A percentile compares a stretch with the other conserved stretches of the same genome.
phyloP scores from a whole-genome alignment of 2,797 vertebrate genomes.

The Sternotherus odoratus region DNA sequence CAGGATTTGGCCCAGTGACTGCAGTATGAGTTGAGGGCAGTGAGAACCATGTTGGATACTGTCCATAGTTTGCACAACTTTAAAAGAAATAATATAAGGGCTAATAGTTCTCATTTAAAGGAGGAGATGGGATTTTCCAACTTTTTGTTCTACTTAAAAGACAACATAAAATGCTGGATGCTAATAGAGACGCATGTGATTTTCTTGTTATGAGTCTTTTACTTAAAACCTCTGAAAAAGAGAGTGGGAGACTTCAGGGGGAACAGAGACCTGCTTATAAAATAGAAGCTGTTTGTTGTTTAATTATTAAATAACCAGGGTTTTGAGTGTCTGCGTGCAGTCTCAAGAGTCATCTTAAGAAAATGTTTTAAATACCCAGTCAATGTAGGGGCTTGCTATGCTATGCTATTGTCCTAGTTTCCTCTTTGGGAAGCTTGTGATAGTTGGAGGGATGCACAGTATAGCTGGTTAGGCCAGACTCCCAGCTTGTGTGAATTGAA shows the following conservation, averaged over 20 bases:
- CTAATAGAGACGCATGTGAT: constrained; percentile 16
- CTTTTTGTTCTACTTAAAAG: not conserved
- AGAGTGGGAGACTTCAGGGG: constrained; percentile 39
- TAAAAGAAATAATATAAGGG: not conserved
- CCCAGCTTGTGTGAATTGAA: constrained; percentile 29
- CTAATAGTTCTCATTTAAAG: constrained; percentile 25
- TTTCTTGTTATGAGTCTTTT: constrained; percentile 19
- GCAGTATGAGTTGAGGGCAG: not conserved
- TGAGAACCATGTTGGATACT: not conserved
- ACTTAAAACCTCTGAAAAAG: constrained; percentile 14
- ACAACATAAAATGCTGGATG: not conserved
- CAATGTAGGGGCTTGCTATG: not conserved
- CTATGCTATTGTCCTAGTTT: not conserved
- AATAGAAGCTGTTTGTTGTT: constrained; percentile 53
- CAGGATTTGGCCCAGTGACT: constrained; percentile 34
- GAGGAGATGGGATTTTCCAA: not conserved
- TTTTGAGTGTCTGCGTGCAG: constrained; percentile 34
- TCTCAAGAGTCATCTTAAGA: constrained; percentile 3
- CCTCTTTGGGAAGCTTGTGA: not conserved
- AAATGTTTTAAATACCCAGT: not conserved
- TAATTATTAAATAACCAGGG: constrained; percentile 63
- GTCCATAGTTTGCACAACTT: not conserved
- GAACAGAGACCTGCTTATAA: constrained; percentile 50
- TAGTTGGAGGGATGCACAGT: not conserved
- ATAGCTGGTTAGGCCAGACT: constrained; percentile 1